Conservation (phyloP, 1,140 invertebrate species). For the Drosophila triauraria region DNA sequence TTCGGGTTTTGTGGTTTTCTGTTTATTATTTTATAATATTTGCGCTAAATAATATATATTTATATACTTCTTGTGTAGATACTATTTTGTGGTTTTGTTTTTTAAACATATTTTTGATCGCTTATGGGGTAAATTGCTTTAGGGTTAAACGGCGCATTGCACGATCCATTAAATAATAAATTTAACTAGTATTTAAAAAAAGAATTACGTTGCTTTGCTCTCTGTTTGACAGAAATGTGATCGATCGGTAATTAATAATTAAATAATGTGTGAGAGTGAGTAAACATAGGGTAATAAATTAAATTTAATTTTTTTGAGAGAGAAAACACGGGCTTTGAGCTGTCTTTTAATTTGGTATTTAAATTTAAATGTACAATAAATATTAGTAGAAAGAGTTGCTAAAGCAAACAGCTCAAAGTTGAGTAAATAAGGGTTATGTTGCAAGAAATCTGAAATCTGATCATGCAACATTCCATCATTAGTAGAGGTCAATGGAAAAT, state of each 20-base stretch:
- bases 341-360: conserved; percentile 65
- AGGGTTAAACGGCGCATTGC: conserved; percentile 56
- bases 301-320: conserved; percentile 66
- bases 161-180: conserved; percentile 67
- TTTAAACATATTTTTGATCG: conserved; percentile 60
- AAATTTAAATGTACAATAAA: conserved; percentile 75
- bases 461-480: conserved; percentile 34
- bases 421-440: conserved; percentile 25
- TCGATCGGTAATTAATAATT: conserved; percentile 44
- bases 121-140: conserved; percentile 51
- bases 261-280: conserved; percentile 23
- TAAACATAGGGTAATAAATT: conserved; percentile 47
- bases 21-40: conserved; percentile 67
- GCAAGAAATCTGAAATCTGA: conserved; percentile 1
- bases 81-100: conserved; percentile 52
- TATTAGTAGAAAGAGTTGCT: conserved; percentile 61
- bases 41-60: conserved; percentile 73
- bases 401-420: conserved; percentile 67
- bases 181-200: conserved; percentile 65
- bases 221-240: conserved; percentile 81
- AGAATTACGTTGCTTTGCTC: conserved; percentile 35
- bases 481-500: conserved; percentile 30
- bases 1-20: conserved; percentile 5
- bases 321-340: conserved; percentile 54
- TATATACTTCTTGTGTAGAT: conserved; percentile 49